Evolutionary conservation across 2,113 vertebrate species (phyloP).

Genomic region (Gavialis gangeticus): DNA sequence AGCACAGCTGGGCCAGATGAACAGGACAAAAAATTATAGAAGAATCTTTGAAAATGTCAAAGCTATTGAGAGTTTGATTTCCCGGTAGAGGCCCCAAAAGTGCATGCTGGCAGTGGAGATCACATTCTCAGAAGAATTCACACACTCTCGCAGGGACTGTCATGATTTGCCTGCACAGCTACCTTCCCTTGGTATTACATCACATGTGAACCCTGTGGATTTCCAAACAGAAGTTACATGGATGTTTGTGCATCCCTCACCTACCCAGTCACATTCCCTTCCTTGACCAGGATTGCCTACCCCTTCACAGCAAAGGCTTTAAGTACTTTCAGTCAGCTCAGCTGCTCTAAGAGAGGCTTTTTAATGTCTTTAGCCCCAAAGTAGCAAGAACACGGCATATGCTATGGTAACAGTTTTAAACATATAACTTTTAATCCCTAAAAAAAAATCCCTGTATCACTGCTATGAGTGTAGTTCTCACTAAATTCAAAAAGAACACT

Average conservation of each 20-base stretch:
- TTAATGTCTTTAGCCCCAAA: constrained; percentile 36
- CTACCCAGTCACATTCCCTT: constrained; percentile 44
- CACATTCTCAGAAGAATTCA: constrained; percentile 41
- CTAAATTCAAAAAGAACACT: background rate
- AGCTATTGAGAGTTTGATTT: background rate
- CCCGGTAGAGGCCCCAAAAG: background rate
- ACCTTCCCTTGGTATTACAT: constrained; percentile 22
- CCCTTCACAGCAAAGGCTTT: constrained; percentile 64
- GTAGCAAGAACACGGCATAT: background rate
- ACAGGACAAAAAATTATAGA: background rate
- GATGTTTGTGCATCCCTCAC: background rate
- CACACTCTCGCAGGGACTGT: background rate
- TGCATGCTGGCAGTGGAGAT: background rate
- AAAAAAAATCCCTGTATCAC: background rate
- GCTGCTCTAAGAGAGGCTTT: constrained; percentile 26
- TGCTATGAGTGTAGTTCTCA: background rate
- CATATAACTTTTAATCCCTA: background rate
- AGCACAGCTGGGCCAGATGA: background rate
- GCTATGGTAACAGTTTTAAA: background rate
- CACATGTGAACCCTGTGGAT: background rate
- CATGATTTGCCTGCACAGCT: constrained; percentile 38
- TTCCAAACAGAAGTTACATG: constrained; percentile 13
- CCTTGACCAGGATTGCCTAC: constrained; percentile 1
- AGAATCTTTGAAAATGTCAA: background rate
- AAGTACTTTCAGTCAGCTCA: constrained; percentile 45